Evolutionary conservation across 2,113 vertebrate genomes (phyloP).

Genomic region (Columba livia): DNA sequence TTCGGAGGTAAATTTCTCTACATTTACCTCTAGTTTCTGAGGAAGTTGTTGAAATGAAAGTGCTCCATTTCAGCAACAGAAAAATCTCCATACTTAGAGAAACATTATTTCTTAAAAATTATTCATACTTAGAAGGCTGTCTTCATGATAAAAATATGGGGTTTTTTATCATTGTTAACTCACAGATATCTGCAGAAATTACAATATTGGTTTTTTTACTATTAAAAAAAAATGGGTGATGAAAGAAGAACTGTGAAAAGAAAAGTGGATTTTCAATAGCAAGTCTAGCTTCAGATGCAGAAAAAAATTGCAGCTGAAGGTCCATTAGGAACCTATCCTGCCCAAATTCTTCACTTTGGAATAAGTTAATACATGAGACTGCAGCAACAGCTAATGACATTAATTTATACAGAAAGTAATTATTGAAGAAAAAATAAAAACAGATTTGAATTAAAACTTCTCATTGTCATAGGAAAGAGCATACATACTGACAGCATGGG

Average conservation of each 20-base stretch:
- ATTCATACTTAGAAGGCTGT: neutral
- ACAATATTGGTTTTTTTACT: neutral
- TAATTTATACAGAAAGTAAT: neutral
- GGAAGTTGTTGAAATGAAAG: neutral
- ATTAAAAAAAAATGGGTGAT: neutral
- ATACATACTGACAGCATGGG: neutral
- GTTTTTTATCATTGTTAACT: neutral
- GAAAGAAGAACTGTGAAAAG: neutral
- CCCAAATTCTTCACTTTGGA: neutral
- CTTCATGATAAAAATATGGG: neutral
- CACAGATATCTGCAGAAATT: neutral
- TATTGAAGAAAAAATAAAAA: neutral
- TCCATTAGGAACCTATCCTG: neutral
- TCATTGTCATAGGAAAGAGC: neutral
- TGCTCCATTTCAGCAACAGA: neutral
- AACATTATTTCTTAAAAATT: neutral
- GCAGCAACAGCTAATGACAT: neutral
- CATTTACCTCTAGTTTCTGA: neutral
- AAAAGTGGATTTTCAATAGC: neutral
- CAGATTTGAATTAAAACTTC: neutral
- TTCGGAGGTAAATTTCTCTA: neutral
- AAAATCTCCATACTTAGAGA: neutral
- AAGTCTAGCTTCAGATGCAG: neutral
- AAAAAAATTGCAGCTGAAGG: neutral
- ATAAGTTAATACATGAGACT: neutral